Evolutionary conservation across 1,140 invertebrate species (phyloP), one percentile per base, ranked within the genome.

Genomic region (Rhizoglyphus robini): DNA sequence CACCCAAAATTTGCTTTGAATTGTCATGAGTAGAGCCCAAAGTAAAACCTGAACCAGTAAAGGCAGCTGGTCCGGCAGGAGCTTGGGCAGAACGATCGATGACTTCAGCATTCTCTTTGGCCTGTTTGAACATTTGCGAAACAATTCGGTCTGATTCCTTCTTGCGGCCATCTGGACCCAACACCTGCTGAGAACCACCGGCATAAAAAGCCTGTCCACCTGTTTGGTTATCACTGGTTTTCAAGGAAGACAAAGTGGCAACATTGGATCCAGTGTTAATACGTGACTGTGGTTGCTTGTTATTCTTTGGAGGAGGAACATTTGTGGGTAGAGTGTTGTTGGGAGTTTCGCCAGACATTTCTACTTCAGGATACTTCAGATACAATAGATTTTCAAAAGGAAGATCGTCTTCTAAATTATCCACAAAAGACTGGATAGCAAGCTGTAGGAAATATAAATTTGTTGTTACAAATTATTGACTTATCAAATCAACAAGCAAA

Each of bases 101-200:
- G 34, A 84, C 81, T 73, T 87, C 83, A 41, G 85, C 86, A 72
- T 86, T 83, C 65, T 68, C 86, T 79, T 85, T 83, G 48, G 90
- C 90, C 67, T 88, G 86, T 75, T 90, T 88, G 74, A 97, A 96
- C 82, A 97, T 86, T 72, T 92, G 87, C 64, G 84, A 81, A 15
- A 96, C 85, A 73, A 96, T 81, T 72, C 93, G 87, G 67, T 78
- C 73, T 47, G 74, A 73, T 65, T 83, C 81, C 47, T 83, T 83
- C 70, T 85, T 85, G 74, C 88, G 90, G 4, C 73, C 74, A 34
- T 85, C 83, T 29, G 93, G 94, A 15, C 93, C 95, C 63, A 98
- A 72, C 54, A 98, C 87, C 79, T 98, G 93, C 75, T 98, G 94
- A 3, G 91, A 95, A 3, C 94, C 93, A 41, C 94, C 94, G 32